Base-by-base conservation (phyloP, 2,888 invertebrate genomes). In the Caenorhabditis sp. region DNA sequence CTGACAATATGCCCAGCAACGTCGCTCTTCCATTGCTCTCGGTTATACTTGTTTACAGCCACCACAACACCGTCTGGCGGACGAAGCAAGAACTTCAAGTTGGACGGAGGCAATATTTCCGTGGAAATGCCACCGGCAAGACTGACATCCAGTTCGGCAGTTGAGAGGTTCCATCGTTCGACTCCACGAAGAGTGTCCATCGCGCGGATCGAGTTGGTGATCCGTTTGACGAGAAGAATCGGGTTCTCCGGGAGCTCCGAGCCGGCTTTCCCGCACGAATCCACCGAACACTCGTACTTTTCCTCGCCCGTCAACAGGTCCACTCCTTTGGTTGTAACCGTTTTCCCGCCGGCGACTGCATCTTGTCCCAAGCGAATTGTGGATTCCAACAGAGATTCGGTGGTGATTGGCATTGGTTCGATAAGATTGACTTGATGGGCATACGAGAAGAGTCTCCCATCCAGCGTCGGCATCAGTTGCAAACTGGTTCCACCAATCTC, bases 201-300 rank as follows among this genome's bases (percentile, higher is more conserved):
- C 3, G 96, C 96, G 58, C 96, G 91, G 13, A 97, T 94, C 7
- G 94, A 95, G 90, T 94, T 94, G 2, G 95, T 94, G 84, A 93
- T 93, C 32, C 95, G 92, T 81, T 94, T 92, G 59, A 98, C 90
- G 15, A 97, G 92, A 37, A 97, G 90, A 26, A 95, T 92, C 83
- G 83, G 74, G 17, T 65, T 55, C n/a, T 56, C 41, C 3, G 77
- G 66, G 13, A 92, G 92, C 48, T 52, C 55, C 0, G 53, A 52
- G 15, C 65, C 58, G n/a, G 56, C 56, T 11, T 61, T 62, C 6
- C 78, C 78, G 53, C 86, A 85, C 2, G 79, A 72, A 3, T 76
- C 76, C 11, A 75, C 32, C 8, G 79, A 61, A 61, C 85, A 86
- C 32, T 82, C 73, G 52, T 85, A 85, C 2, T 78, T 74, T 3